These are phyloP conservation scores for Sylvilagus floridanus DNA, from an alignment of 2,797 vertebrate species.

Conservation along the genomic window DNA sequence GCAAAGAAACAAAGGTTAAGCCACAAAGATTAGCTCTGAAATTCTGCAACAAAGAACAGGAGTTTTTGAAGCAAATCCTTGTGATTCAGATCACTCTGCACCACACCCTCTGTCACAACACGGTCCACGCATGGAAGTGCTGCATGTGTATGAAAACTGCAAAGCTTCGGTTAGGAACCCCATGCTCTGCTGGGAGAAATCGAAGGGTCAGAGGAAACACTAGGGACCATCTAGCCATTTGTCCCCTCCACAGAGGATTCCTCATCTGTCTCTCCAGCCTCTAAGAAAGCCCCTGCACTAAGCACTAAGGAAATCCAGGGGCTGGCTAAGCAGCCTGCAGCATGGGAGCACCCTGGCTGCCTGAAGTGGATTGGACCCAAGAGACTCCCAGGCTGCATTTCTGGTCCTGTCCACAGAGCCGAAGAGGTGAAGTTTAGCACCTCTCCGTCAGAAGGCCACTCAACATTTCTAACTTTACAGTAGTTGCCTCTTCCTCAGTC, in stretches of 20 bases:
- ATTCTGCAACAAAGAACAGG: constrained; percentile 69
- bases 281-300: not conserved
- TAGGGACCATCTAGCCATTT: constrained; percentile 45
- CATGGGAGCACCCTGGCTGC: constrained; percentile 35
- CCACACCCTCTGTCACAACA: constrained; percentile 32
- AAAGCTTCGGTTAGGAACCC: constrained; percentile 6
- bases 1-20: not conserved
- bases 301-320: not conserved
- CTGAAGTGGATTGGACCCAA: not conserved
- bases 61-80: constrained; percentile 71
- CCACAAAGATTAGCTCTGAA: constrained; percentile 62
- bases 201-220: not conserved
- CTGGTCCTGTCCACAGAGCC: constrained; percentile 8
- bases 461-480: constrained; percentile 48
- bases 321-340: not conserved
- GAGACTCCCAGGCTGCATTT: constrained; percentile 14
- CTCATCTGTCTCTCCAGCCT: constrained; percentile 6
- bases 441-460: not conserved
- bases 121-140: not conserved
- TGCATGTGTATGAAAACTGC: not conserved
- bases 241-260: constrained; percentile 46
- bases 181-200: constrained; percentile 30
- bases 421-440: constrained; percentile 34
- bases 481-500: constrained; percentile 17
- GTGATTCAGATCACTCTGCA: constrained; percentile 38